Percentiles rank a stretch among this genome's conserved stretches.
Conservation (phyloP, 2,797 vertebrate genomes). For the Halcyon badia region DNA sequence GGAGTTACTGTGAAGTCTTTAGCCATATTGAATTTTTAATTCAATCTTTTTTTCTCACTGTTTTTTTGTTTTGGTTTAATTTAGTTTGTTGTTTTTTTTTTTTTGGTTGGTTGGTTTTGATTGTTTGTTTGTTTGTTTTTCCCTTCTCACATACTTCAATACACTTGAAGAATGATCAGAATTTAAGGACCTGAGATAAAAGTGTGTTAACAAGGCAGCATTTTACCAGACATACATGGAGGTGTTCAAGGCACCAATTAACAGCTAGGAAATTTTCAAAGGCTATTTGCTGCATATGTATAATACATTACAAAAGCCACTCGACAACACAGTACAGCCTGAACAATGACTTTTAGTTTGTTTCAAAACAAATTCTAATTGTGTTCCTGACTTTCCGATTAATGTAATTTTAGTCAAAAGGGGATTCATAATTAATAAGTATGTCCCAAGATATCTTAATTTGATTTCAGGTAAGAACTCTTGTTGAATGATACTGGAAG, state of each 20-base stretch:
- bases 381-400: neutral
- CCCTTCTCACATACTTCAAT: neutral
- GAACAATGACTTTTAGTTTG: neutral
- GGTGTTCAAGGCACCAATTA: neutral
- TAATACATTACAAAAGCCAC: neutral
- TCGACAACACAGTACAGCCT: neutral
- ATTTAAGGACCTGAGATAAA: neutral
- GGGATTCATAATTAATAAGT: neutral
- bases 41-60: neutral
- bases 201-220: neutral
- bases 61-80: too few relatives aligned
- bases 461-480: neutral
- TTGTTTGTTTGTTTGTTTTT: too few relatives aligned
- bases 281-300: neutral
- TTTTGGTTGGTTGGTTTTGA: too few relatives aligned
- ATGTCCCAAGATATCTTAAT: neutral
- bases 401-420: neutral
- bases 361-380: neutral
- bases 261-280: neutral
- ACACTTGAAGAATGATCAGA: neutral
- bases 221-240: neutral
- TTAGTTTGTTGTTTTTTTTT: too few relatives aligned
- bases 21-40: neutral
- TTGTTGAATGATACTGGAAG: neutral
- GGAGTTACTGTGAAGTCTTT: neutral